Evolutionary conservation across 2,113 vertebrate species (phyloP), one percentile per base, ranked within the genome.

Genomic region (Thamnaconus septentrionalis): DNA sequence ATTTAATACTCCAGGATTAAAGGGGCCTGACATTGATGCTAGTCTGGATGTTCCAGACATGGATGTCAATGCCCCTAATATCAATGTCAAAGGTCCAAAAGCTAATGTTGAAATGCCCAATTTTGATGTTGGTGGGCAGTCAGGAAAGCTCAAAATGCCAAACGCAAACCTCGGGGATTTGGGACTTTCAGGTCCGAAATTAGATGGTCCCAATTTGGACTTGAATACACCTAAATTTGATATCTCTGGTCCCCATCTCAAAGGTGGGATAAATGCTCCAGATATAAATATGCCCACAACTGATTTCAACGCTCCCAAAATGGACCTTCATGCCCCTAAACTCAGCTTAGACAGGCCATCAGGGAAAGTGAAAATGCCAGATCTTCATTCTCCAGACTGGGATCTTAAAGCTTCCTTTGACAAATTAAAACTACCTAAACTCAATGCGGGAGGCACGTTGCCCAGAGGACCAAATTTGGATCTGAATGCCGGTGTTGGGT

Each of bases 11-110:
- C 79, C 84, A 8, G 39, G 18, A 6, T 8, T 82, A 5, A 87
- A 81, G 59, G 73, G 75, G 10, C 86, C 86, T 18, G 71, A 84
- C 2, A 31, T 88, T 40, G 64, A 87, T 52, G 86, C 70, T 2
- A 56, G 80, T 3, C 45, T 90, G 0, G 42, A 83, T 63, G 44
- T 6, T 0, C 77, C 59, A 69, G 60, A 82, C 3, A 11, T 79
- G 9, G 69, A 78, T 5, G 8, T 88, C 1, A 57, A 59, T 69
- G 40, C 5, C 48, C 78, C 86, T 3, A 69, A 80, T 0, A 1
- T 87, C 6, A 81, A 77, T 4, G 11, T 90, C 3, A 64, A 83
- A 62, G 65, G 62, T 9, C 62, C 89, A 3, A 86, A 78, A 66
- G 1, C 55, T 59, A 56, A 42, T 0, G 41, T 88, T 51, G 73